phyloP scores from a whole-genome alignment of 2,888 invertebrate species.

The Spialia ferax region DNA sequence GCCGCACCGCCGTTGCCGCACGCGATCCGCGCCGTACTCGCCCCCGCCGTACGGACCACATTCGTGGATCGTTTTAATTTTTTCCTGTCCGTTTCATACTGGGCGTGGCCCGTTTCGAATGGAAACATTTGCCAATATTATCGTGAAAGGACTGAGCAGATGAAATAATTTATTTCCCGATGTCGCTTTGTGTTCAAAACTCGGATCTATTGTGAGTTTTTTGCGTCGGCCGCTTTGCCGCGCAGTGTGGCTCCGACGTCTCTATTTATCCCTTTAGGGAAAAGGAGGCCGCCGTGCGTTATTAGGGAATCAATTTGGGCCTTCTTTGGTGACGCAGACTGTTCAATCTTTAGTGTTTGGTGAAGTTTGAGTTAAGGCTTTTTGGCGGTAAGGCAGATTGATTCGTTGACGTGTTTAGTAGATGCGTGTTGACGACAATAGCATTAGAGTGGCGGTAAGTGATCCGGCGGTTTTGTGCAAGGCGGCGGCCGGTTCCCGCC shows the following conservation, averaged over 20 bases:
- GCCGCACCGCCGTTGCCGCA: constrained; percentile 37
- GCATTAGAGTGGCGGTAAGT: constrained; percentile 80
- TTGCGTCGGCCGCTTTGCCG: constrained; percentile 77
- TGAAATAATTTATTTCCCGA: constrained; percentile 86
- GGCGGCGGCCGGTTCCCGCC: constrained; percentile 52
- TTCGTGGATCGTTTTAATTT: constrained; percentile 46
- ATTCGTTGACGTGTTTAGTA: constrained; percentile 63
- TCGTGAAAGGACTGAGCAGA: constrained; percentile 84
- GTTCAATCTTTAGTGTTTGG: constrained; percentile 19
- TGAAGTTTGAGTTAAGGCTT: constrained; percentile 34
- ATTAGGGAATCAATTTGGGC: constrained; percentile 33
- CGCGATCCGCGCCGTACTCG: constrained; percentile 48
- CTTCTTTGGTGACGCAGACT: constrained; percentile 13
- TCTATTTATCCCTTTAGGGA: constrained; percentile 78
- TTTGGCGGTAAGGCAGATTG: constrained; percentile 30
- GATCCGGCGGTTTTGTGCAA: constrained; percentile 79
- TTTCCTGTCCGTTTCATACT: constrained; percentile 64
- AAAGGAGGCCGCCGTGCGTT: constrained; percentile 67
- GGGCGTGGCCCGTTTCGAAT: constrained; percentile 84
- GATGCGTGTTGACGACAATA: constrained; percentile 80
- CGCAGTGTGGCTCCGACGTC: constrained; percentile 77
- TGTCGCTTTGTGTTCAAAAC: constrained; percentile 85
- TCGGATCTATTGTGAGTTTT: constrained; percentile 79
- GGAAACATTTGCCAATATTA: constrained; percentile 87
- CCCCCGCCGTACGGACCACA: constrained; percentile 40